Base-by-base conservation (phyloP, 2,797 vertebrate genomes). In the Gambusia yucatana region DNA sequence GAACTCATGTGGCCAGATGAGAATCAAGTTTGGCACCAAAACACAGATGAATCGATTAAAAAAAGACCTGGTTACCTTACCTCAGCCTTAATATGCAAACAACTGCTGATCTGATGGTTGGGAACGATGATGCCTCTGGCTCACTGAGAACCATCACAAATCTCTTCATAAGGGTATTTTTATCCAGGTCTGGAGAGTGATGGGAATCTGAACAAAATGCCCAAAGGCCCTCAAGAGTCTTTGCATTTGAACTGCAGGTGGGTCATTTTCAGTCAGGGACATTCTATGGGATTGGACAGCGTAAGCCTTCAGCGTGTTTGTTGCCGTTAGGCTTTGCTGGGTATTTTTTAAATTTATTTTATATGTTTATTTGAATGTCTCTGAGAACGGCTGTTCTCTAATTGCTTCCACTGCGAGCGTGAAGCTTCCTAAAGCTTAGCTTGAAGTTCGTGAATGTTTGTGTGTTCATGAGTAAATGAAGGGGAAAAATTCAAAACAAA, bases 391-490 rank as follows among this genome's bases (percentile, higher is more conserved):
- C 86, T 79, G 10, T 87, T 92, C 91, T 93, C 93, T 93, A 94
- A 95, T 95, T 89, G 93, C 85, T 84, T 89, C 86, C 85, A 81
- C 77, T 84, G 85, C 43, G 41, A 90, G 88, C 78, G 69, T n/a
- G 78, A 82, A 69, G 14, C 79, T 90, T 92, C 88, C 90, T 87
- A 76, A 87, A 92, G 90, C 89, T 52, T 83, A 87, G 76, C 85
- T 52, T 87, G 43, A 84, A 87, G 78, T 89, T 50, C 83, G 71
- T 73, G 71, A 84, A 67, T 70, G 48, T 77, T 78, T 84, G 76
- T 79, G 75, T 79, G 73, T 81, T 74, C 75, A 78, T 71, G 75
- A 76, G 81, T 81, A 84, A 85, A 84, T 85, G 79, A 89, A 72
- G 81, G 72, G 79, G 81, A 77, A 79, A 84, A 82, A 73, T 76